Base-by-base conservation (phyloP, 2,888 invertebrate genomes). In the Drosophila aldrichi region DNA sequence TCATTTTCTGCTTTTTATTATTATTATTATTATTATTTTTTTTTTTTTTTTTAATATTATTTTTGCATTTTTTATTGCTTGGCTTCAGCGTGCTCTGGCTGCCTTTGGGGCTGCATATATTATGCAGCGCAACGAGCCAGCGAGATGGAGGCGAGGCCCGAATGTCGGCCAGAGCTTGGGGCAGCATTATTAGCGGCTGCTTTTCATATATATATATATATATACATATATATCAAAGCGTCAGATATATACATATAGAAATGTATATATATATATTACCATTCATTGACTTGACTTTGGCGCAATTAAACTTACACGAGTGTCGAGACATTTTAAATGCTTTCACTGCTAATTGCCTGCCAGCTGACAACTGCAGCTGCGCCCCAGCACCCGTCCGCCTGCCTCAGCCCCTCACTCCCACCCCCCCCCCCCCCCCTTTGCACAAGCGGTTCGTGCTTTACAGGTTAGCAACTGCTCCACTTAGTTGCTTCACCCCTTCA, bases 31-130 rank as follows among this genome's bases (percentile, higher is more conserved):
- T 14, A 36, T 36, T 14, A 12, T 34, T 3, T 0, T 34, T 34
- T 9, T 3, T 36, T 36, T 20, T 43, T 3, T 56, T 40, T 71
- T 62, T 46, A 41, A 25, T 25, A 25, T 25, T 22, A 9, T 46
- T 56, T 58, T 57, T 65, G 64, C 52, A 62, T 67, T 60, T 79
- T 74, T 77, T 79, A 67, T 79, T 66, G 54, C 62, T 58, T 55
- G 66, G 62, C 64, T 65, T 62, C 68, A 67, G 54, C 64, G 69
- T 58, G 74, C 74, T 59, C 40, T 44, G 56, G 54, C 64, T 68
- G 75, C 70, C 83, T 72, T 56, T 71, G 77, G 85, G 71, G 67
- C 65, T 60, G 74, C 77, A 82, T 84, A 78, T 73, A 81, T 87
- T 67, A 78, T 83, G 84, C 78, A 72, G 66, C 43, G 64, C 77